These are phyloP conservation scores for Proisotoma minuta DNA, from an alignment of 2,888 invertebrate species.

Conservation along the genomic window DNA sequence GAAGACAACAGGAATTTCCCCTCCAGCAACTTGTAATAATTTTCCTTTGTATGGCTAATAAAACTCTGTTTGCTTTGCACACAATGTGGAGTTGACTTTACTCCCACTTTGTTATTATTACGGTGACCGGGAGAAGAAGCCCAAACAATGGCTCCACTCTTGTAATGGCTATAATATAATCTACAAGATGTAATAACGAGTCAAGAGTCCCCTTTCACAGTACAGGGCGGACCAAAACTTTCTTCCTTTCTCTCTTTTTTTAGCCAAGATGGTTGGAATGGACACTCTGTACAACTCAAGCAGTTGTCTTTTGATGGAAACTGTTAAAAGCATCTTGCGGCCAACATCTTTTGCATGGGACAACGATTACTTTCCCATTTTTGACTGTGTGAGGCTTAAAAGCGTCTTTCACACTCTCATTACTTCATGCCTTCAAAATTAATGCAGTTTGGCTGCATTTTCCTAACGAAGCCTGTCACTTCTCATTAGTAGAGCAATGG, in stretches of 20 bases:
- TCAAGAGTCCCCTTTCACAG: too few relatives aligned
- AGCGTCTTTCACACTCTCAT: neutral
- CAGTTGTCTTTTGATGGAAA: too few relatives aligned
- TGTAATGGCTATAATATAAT: too few relatives aligned
- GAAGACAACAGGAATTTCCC: slow-evolving; percentile 6
- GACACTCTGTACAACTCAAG: too few relatives aligned
- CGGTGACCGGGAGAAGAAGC: neutral
- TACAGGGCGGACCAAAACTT: too few relatives aligned
- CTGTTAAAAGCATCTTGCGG: slow-evolving; percentile 12
- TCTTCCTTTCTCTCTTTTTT: too few relatives aligned
- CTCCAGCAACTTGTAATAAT: slow-evolving; percentile 11
- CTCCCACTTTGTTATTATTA: neutral
- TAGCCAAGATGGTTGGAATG: too few relatives aligned
- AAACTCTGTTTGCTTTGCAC: slow-evolving; percentile 11
- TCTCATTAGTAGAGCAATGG: too few relatives aligned
- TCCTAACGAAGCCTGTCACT: too few relatives aligned
- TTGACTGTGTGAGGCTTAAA: neutral
- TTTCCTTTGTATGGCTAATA: slow-evolving; percentile 19
- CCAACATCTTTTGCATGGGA: slow-evolving; percentile 5
- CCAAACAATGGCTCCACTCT: too few relatives aligned
- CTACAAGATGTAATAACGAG: too few relatives aligned
- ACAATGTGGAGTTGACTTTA: slow-evolving; percentile 17
- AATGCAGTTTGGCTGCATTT: neutral
- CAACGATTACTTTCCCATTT: neutral
- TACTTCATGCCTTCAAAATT: slow-evolving; percentile 6